Percentiles rank a stretch among this genome's conserved stretches.
Evolutionary conservation across 2,888 invertebrate genomes (phyloP).

Genomic region (Ditylenchus weischeri): DNA sequence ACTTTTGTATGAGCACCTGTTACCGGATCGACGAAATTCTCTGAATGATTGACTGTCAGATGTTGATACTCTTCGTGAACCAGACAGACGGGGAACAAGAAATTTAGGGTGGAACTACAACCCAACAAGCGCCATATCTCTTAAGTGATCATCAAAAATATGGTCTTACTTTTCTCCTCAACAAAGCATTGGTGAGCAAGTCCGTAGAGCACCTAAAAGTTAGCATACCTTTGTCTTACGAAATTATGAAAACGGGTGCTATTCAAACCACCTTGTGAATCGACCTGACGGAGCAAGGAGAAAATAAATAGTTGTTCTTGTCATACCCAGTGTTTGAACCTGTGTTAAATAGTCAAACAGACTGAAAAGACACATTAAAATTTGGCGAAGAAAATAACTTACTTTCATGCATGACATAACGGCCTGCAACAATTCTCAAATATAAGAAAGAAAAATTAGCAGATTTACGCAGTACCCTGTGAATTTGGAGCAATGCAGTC

Average conservation of each 20-base stretch:
- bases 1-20: no score
- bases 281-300: slow-evolving; percentile 29
- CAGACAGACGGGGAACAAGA: no score
- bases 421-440: slow-evolving; percentile 2
- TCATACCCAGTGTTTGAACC: slow-evolving; percentile 37
- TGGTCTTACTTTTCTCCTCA: slow-evolving; percentile 21
- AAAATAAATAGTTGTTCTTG: slow-evolving; percentile 35
- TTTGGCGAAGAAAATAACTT: not conserved
- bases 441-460: no score
- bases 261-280: slow-evolving; percentile 20
- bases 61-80: no score
- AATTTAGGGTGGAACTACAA: no score
- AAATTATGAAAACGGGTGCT: not conserved
- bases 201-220: slow-evolving; percentile 26
- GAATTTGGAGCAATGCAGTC: slow-evolving; percentile 25
- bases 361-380: no score
- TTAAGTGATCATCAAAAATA: not conserved
- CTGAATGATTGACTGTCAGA: no score
- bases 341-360: not conserved
- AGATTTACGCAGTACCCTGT: slow-evolving; percentile 6
- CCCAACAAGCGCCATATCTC: no score
- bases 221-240: not conserved
- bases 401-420: slow-evolving; percentile 36
- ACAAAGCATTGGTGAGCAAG: slow-evolving; percentile 36
- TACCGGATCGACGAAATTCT: no score